Evolutionary conservation across 2,888 invertebrate genomes (phyloP), one percentile per base, ranked within the genome.

Genomic region (Pherbina coryleti): DNA sequence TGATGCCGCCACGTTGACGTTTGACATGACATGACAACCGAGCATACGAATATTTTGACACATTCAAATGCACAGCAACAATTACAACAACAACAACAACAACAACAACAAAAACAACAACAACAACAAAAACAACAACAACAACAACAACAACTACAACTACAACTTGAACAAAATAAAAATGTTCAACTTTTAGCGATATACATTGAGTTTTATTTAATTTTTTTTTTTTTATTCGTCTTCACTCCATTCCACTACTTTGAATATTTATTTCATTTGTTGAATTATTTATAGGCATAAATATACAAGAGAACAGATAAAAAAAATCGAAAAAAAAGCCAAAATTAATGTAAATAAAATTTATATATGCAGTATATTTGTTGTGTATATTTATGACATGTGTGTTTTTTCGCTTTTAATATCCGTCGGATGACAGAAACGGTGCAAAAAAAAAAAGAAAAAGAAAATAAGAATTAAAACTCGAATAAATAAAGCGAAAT

Each of bases 221-320:
- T 66, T 67, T 67, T 28, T 4, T 14, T 57, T 72, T 17, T 0
- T 64, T 34, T 31, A 17, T 64, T 60, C 19, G 28, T 5, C 8
- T 31, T 64, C 5, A n/a, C 34, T n/a, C 3, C 31, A 2, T n/a
- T 66, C 14, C 66, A 9, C 37, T 34, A 37, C 34, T 76, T 51
- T 62, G 77, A 77, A 77, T 77, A 77, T 77, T 64, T 77, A 77
- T 72, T 53, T 51, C 66, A 57, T 66, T 66, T 66, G 72, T 67
- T 77, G 77, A 64, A 77, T 77, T 77, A 77, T 77, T 77, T 77
- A 77, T 77, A 31, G 19, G 66, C n/a, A 28, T n/a, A 55, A 25
- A 62, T 37, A 37, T 37, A 37, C 19, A 70, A 25, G 25, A 69
- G n/a, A 17, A 14, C 53, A 53, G n/a, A 60, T 49, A 25, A 37